A percentile compares a stretch with the other conserved stretches of the same genome.
These are phyloP conservation scores for Glareola pratincola DNA, from an alignment of 2,113 vertebrate genomes.

Conservation along the genomic window DNA sequence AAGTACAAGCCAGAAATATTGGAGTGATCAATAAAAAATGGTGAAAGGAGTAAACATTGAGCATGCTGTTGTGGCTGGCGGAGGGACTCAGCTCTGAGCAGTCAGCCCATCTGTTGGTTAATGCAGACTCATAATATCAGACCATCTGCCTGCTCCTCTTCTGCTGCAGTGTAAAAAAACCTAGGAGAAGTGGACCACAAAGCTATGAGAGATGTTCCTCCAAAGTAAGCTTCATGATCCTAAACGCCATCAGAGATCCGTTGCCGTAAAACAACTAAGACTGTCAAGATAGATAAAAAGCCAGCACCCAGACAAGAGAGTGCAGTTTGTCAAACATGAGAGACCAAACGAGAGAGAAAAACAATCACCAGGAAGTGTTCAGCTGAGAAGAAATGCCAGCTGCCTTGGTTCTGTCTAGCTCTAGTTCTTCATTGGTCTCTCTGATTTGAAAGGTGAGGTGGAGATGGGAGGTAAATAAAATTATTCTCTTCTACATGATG, in stretches of 20 bases:
- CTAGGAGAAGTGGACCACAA: background rate
- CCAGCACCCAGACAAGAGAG: background rate
- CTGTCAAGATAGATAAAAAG: background rate
- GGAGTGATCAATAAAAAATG: constrained; percentile 10
- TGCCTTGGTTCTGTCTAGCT: background rate
- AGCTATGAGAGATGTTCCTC: background rate
- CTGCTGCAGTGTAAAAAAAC: background rate
- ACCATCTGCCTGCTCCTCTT: constrained; percentile 36
- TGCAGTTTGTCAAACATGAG: background rate
- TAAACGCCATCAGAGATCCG: background rate
- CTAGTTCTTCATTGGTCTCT: background rate
- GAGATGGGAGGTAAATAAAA: background rate
- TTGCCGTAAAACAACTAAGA: fast-evolving
- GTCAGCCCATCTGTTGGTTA: constrained; percentile 25
- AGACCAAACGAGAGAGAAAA: background rate
- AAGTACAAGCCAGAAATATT: background rate
- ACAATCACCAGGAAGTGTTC: too few species aligned
- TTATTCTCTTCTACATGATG: background rate
- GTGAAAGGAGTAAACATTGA: background rate
- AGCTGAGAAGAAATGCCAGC: background rate
- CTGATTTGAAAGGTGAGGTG: background rate
- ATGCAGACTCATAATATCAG: background rate
- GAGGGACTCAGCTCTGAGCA: background rate
- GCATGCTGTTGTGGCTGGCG: constrained; percentile 50
- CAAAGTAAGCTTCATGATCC: background rate